Percentiles rank a stretch among this genome's conserved stretches.
phyloP scores from a whole-genome alignment of 2,113 vertebrate species.

The Otus sunia region DNA sequence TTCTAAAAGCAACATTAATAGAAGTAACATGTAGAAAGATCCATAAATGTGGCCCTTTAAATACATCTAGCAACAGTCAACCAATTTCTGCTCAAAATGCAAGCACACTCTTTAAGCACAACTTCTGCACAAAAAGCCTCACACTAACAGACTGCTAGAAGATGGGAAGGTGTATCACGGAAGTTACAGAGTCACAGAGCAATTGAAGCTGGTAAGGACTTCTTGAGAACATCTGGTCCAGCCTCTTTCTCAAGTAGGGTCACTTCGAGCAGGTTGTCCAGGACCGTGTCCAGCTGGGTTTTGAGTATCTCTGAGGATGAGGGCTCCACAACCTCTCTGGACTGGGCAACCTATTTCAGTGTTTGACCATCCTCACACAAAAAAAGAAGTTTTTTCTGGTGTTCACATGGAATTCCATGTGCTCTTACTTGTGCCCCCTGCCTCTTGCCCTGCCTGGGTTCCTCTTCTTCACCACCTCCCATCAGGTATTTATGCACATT shows the following conservation, averaged over 20 bases:
- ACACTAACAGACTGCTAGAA: background rate
- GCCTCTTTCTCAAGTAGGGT: background rate
- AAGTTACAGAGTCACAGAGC: background rate
- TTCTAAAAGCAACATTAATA: background rate
- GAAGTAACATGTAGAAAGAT: background rate
- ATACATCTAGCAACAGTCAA: background rate
- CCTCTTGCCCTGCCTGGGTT: background rate
- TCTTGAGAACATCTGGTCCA: background rate
- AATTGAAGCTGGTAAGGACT: background rate
- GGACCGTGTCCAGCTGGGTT: background rate
- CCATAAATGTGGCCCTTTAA: background rate
- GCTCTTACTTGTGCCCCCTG: background rate
- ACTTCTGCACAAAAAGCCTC: background rate
- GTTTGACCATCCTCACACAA: background rate
- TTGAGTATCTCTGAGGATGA: background rate
- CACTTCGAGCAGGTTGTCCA: background rate
- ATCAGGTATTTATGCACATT: background rate
- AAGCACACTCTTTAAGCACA: background rate
- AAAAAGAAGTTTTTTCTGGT: background rate
- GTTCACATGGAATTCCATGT: background rate
- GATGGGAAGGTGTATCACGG: background rate
- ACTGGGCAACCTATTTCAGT: background rate
- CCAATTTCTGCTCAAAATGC: background rate
- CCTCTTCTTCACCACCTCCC: background rate
- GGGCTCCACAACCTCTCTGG: background rate